Evolutionary conservation across 2,888 invertebrate species (phyloP).

Genomic region (Heliconius charithonia): DNA sequence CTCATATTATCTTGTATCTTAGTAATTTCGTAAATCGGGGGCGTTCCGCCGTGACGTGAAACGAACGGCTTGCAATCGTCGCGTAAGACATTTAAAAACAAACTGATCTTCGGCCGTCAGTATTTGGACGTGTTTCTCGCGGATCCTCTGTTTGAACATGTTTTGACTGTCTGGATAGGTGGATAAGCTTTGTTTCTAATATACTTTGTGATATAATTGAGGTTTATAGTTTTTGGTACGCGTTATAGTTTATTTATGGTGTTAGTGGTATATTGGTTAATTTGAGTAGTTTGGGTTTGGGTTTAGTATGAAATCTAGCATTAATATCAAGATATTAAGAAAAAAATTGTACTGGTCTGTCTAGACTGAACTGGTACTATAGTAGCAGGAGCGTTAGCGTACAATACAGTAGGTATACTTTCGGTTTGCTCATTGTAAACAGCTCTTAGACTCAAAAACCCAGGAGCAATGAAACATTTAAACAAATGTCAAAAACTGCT

Average conservation of each 20-base stretch:
- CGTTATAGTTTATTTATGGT: constrained; percentile 4
- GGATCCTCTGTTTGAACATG: constrained; percentile 69
- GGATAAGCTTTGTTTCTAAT: constrained; percentile 57
- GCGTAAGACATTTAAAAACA: constrained; percentile 78
- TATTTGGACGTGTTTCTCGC: constrained; percentile 65
- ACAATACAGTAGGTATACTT: not conserved
- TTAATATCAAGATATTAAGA: not conserved
- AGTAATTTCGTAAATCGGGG: constrained; percentile 50
- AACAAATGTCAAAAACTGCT: too few relatives aligned
- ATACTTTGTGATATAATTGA: constrained; percentile 46
- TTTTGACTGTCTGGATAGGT: constrained; percentile 75
- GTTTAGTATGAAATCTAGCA: not conserved
- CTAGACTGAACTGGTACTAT: not conserved
- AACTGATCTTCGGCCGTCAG: constrained; percentile 69
- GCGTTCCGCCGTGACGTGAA: constrained; percentile 64
- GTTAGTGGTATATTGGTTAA: not conserved
- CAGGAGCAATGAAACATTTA: too few relatives aligned
- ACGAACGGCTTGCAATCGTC: constrained; percentile 65
- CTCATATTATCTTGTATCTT: constrained; percentile 29
- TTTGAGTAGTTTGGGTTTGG: not conserved
- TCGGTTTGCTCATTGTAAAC: not conserved
- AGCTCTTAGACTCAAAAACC: too few relatives aligned
- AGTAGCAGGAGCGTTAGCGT: not conserved
- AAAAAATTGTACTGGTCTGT: not conserved
- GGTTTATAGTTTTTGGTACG: constrained; percentile 30